These are phyloP conservation scores for Perodicticus potto DNA, from an alignment of 2,797 vertebrate genomes.

Conservation along the genomic window DNA sequence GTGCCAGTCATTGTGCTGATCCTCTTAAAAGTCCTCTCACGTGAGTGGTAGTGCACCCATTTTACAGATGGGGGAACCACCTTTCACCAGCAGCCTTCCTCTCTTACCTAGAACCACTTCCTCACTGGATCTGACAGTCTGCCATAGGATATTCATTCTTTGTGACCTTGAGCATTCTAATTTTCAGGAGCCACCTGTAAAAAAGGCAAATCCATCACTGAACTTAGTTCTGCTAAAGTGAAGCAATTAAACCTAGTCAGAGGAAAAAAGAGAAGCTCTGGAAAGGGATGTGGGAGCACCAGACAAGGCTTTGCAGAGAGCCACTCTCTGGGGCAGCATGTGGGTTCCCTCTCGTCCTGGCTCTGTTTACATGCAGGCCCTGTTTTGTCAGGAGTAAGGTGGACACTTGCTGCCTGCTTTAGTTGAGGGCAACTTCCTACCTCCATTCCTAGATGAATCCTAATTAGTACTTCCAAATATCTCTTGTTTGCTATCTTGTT, in stretches of 20 bases:
- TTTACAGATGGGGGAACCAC: neutral
- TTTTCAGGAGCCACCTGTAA: neutral
- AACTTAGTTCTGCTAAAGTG: constrained; percentile 22
- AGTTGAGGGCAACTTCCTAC: neutral
- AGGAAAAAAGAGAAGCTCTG: neutral
- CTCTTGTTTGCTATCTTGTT: neutral
- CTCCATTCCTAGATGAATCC: neutral
- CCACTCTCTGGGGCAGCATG: neutral
- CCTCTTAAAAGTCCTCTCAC: neutral
- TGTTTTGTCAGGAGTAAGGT: neutral
- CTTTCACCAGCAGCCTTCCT: neutral
- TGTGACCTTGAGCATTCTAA: neutral
- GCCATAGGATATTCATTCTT: neutral
- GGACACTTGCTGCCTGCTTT: neutral
- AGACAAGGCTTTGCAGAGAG: neutral
- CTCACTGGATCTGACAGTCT: neutral
- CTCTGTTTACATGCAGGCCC: rapidly evolving
- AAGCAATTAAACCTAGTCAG: neutral
- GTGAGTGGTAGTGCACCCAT: rapidly evolving
- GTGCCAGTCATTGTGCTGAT: neutral
- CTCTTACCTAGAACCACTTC: neutral
- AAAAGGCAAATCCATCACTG: neutral
- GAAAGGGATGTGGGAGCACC: neutral
- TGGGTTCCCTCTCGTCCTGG: neutral
- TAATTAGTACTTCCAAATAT: neutral